phyloP scores from a whole-genome alignment of 2,113 vertebrate species.

The Eira barbara region DNA sequence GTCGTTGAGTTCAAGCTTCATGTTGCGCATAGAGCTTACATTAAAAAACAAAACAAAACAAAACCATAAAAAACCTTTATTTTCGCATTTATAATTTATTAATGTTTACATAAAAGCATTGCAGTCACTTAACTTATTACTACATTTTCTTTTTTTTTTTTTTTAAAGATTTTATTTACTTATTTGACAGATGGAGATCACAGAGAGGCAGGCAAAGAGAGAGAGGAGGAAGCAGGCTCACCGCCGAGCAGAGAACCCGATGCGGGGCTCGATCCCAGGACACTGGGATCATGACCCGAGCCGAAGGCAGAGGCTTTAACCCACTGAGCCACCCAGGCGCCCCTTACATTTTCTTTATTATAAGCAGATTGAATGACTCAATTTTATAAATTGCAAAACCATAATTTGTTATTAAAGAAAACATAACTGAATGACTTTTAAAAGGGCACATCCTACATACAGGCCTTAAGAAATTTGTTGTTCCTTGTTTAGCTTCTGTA shows the following conservation, averaged over 20 bases:
- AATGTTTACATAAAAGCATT: not conserved
- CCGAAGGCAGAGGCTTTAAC: no score
- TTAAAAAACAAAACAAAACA: not conserved
- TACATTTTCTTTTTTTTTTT: not conserved
- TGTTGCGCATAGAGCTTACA: not conserved
- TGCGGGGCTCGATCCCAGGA: no score
- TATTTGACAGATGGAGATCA: no score
- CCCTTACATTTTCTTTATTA: not conserved
- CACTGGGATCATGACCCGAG: no score
- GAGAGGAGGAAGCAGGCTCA: no score
- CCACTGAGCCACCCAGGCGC: no score
- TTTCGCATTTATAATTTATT: not conserved
- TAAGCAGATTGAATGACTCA: not conserved
- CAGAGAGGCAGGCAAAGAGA: no score
- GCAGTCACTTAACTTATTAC: not conserved
- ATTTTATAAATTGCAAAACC: conserved; percentile 9
- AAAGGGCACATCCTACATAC: not conserved
- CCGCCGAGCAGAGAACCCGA: no score
- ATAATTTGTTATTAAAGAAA: not conserved
- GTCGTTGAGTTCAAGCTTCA: not conserved
- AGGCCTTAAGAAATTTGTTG: not conserved
- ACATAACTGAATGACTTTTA: not conserved
- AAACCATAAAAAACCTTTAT: not conserved
- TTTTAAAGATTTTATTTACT: no score
- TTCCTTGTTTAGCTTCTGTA: not conserved